Conservation (phyloP, 1,140 invertebrate species). For the Procambarus clarkii region DNA sequence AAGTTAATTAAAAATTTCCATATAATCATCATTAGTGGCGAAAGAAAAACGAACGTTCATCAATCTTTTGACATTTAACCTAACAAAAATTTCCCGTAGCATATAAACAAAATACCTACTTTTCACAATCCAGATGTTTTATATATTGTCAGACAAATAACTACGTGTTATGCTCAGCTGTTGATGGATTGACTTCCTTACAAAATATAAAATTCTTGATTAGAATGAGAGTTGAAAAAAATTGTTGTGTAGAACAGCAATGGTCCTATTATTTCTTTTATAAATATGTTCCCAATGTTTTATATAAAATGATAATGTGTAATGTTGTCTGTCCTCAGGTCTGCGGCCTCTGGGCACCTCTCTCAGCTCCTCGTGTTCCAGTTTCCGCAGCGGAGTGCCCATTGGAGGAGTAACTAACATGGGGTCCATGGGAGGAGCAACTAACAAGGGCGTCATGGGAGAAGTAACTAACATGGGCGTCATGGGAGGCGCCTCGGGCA, state of each 20-base stretch:
- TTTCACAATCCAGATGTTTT: background rate
- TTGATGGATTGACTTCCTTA: no score
- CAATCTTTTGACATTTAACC: background rate
- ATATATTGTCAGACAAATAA: background rate
- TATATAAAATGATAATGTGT: no score
- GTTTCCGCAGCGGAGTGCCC: background rate
- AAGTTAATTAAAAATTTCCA: background rate
- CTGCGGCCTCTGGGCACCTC: background rate
- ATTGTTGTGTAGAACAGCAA: no score
- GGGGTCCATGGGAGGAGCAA: background rate
- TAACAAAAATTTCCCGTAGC: background rate
- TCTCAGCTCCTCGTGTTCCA: background rate
- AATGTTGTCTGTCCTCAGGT: background rate
- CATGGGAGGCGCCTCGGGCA: background rate
- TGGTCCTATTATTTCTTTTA: no score
- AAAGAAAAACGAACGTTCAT: background rate
- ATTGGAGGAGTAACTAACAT: background rate
- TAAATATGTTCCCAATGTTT: no score
- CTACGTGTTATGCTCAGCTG: background rate
- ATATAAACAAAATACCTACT: background rate
- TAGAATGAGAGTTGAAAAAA: no score
- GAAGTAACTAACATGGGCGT: no score
- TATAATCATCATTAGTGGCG: no score
- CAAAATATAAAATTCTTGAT: no score
- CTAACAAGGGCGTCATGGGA: background rate